phyloP scores from a whole-genome alignment of 2,797 vertebrate genomes.

The Nyctalus aviator region DNA sequence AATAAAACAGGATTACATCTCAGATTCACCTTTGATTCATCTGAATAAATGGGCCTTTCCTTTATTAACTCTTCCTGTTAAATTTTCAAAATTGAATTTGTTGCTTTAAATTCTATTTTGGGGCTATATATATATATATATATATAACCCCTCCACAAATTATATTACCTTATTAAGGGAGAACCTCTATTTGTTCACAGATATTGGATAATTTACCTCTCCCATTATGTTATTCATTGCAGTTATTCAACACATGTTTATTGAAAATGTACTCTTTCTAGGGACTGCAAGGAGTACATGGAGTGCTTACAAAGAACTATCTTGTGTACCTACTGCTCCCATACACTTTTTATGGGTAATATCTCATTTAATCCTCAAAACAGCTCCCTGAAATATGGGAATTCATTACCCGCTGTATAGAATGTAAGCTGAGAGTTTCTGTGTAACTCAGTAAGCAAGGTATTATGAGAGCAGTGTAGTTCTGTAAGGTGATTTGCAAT shows the following conservation, averaged over 20 bases:
- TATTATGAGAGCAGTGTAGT: neutral
- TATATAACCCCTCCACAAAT: neutral
- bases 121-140: neutral
- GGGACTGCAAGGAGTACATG: neutral
- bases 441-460: neutral
- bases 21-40: constrained; percentile 72
- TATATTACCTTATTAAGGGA: neutral
- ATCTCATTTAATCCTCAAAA: neutral
- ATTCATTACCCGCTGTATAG: neutral
- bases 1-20: constrained; percentile 72
- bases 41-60: constrained; percentile 61
- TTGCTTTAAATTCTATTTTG: constrained; percentile 39
- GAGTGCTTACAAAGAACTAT: neutral
- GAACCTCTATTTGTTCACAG: constrained; percentile 37
- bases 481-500: neutral
- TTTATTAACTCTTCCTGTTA: constrained; percentile 67
- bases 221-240: neutral
- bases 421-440: neutral
- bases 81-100: constrained; percentile 57
- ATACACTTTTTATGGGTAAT: neutral
- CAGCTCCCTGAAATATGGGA: neutral
- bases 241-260: constrained; percentile 27
- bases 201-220: neutral
- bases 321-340: neutral
- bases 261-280: neutral